Base-by-base conservation (phyloP, 2,797 vertebrate genomes). In the Spheniscus humboldti region DNA sequence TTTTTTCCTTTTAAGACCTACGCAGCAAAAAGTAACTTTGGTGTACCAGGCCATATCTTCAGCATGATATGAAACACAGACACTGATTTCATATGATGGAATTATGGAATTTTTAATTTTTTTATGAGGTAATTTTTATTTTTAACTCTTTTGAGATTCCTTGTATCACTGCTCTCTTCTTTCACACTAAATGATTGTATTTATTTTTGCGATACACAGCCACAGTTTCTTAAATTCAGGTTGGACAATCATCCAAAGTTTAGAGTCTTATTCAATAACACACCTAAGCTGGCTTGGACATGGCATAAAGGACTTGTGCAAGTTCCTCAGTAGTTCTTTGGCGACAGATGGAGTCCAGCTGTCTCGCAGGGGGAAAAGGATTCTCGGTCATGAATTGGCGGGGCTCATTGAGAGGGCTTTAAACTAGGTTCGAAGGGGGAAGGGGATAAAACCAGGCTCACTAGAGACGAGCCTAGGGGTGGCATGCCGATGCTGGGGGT, bases 11-110 rank as follows among this genome's bases (percentile, higher is more conserved):
- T 76, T 45, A 28, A 76, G 7, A 25, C 2, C 19, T 45, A 3
- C 25, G 4, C 3, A 79, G 15, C 6, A 69, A 63, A 69, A 78
- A 56, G 3, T 19, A n/a, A 6, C n/a, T 69, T 80, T 48, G 3
- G 4, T 37, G 3, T 25, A 7, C 8, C 4, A 17, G 47, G 2
- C 1, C 9, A 0, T 62, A 27, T 17, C 41, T 76, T 68, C 60
- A 80, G 7, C 13, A 7, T 6, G 19, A 13, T 27, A 7, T 19
- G 35, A 71, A 59, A 37, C 15, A 35, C 8, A 75, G 37, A 27
- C 4, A 35, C 7, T 7, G n/a, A 37, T 50, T 68, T 37, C 3
- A 3, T 39, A 17, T 4, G 8, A 20, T 45, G 10, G 3, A 27
- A 43, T 69, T 19, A 24, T 7, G 2, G 6, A 37, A 28, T 19